Percentiles rank a stretch among this genome's conserved stretches.
Evolutionary conservation across 2,888 invertebrate species (phyloP).

Genomic region (Leucophenga maculata): DNA sequence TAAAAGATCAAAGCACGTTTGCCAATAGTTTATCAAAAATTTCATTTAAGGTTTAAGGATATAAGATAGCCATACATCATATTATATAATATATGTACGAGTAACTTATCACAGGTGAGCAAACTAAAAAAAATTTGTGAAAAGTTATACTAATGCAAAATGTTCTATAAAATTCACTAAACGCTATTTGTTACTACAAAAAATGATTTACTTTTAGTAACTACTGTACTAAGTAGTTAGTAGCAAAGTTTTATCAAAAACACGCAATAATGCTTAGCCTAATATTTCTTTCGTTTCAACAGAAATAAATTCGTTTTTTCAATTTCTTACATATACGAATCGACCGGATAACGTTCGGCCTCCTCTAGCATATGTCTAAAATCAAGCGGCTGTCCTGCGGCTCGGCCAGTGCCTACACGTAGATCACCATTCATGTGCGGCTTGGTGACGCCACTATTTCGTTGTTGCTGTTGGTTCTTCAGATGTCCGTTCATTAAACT

Average conservation of each 20-base stretch:
- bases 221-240: slow-evolving; percentile 25
- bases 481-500: slow-evolving; percentile 72
- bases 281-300: slow-evolving; percentile 37
- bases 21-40: no score
- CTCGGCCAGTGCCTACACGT: slow-evolving; percentile 48
- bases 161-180: neutral
- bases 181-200: slow-evolving; percentile 2
- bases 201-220: no score
- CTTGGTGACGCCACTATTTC: slow-evolving; percentile 47
- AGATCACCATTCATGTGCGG: slow-evolving; percentile 66
- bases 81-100: slow-evolving; percentile 29
- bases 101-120: slow-evolving; percentile 26
- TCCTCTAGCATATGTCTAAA: slow-evolving; percentile 71
- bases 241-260: no score
- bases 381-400: slow-evolving; percentile 57
- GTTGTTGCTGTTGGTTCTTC: slow-evolving; percentile 54
- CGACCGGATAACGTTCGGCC: slow-evolving; percentile 70
- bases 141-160: slow-evolving; percentile 2
- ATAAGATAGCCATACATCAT: no score
- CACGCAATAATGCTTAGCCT: slow-evolving; percentile 30
- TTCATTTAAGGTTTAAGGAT: no score
- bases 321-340: slow-evolving; percentile 67
- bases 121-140: slow-evolving; percentile 4
- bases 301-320: slow-evolving; percentile 36
- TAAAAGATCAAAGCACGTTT: neutral